Conservation (phyloP, 2,797 vertebrate species). For the Falco cherrug region DNA sequence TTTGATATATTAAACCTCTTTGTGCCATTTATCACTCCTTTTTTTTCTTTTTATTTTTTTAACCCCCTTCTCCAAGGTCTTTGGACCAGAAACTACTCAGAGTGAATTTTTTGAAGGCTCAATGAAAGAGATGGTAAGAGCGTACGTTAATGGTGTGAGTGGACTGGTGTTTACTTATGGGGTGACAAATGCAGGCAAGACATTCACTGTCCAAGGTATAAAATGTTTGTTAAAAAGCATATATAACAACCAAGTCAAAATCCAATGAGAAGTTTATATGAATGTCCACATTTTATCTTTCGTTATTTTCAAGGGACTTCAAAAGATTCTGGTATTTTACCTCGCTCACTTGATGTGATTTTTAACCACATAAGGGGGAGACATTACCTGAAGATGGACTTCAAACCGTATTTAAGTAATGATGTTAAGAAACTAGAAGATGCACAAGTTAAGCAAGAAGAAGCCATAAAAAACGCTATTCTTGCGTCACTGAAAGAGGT, state of each 20-base stretch:
- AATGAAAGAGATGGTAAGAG: constrained; percentile 78
- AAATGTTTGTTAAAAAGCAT: background rate
- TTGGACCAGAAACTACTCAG: constrained; percentile 84
- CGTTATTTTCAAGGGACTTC: constrained; percentile 75
- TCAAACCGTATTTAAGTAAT: constrained; percentile 85
- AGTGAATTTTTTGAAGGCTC: constrained; percentile 84
- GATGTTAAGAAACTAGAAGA: constrained; percentile 80
- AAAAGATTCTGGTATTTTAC: constrained; percentile 87
- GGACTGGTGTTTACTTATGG: constrained; percentile 90
- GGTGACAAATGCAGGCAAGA: constrained; percentile 94
- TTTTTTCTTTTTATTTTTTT: background rate
- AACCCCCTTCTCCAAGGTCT: constrained; percentile 76
- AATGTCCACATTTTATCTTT: background rate
- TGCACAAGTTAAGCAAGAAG: constrained; percentile 84
- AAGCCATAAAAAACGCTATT: constrained; percentile 76
- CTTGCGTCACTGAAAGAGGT: constrained; percentile 86
- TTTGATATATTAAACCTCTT: background rate
- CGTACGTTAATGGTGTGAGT: constrained; percentile 84
- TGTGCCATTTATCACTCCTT: background rate
- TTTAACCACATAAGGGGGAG: constrained; percentile 79
- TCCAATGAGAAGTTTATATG: background rate
- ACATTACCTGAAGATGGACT: constrained; percentile 84
- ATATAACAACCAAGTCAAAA: background rate
- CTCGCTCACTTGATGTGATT: constrained; percentile 82
- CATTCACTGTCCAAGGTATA: constrained; percentile 90